These are phyloP conservation scores for Smutsia gigantea DNA, from an alignment of 2,797 vertebrate species.

Conservation along the genomic window DNA sequence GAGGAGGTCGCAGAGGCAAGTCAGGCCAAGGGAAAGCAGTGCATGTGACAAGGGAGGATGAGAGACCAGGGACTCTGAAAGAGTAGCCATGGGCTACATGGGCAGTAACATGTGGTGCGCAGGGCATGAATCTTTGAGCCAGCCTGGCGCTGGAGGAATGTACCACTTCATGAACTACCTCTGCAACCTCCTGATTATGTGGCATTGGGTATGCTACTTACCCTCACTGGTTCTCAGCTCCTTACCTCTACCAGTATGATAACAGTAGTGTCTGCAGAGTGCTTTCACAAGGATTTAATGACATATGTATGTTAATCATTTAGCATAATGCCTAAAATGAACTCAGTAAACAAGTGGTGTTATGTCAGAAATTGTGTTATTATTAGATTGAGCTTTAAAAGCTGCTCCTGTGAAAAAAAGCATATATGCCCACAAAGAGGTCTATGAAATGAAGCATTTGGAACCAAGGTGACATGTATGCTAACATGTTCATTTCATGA, in stretches of 20 bases:
- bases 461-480: not conserved
- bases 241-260: constrained; percentile 44
- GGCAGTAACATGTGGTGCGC: not conserved
- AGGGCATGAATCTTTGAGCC: not conserved
- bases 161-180: not conserved
- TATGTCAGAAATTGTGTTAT: constrained; percentile 19
- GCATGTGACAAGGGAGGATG: not conserved
- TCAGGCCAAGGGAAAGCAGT: not conserved
- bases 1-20: not conserved
- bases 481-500: constrained; percentile 43
- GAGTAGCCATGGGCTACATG: not conserved
- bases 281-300: constrained; percentile 1
- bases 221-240: constrained; percentile 46
- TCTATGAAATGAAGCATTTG: constrained; percentile 3
- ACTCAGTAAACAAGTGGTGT: not conserved
- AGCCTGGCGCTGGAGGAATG: not conserved
- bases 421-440: not conserved
- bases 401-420: not conserved
- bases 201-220: constrained; percentile 13
- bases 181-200: constrained; percentile 4
- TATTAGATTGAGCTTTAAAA: constrained; percentile 15
- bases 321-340: not conserved
- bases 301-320: constrained; percentile 29
- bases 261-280: constrained; percentile 28
- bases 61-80: not conserved